Evolutionary conservation across 2,113 vertebrate species (phyloP), one percentile per base, ranked within the genome.

Genomic region (Xyliphius kryptos): DNA sequence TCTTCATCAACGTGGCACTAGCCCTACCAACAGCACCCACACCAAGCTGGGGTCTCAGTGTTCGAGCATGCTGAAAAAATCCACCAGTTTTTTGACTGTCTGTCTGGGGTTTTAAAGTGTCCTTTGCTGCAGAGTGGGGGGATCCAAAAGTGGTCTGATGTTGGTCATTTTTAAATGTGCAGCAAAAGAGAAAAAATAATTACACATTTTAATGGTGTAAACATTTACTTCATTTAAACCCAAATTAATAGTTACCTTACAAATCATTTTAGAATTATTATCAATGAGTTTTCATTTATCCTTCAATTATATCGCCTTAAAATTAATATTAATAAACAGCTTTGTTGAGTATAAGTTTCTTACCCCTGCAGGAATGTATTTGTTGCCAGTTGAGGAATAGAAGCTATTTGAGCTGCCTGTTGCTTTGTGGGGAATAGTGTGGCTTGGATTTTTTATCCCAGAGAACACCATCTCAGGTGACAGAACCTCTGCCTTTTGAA

Each of bases 1-100:
- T 91, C 75, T 92, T 97, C 44, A 85, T 74, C 4, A 84, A 76
- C 6, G 70, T 58, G 14, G 57, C 63, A 2, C 89, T 82, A 1
- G 92, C 70, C 61, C 92, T 89, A 71, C 88, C 90, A 76, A 96
- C 89, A 0, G 94, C 96, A 0, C 95, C 95, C 62, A 98, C 73
- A 15, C 95, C 95, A 51, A 97, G 32, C 79, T 92, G 91, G 22
- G 91, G 91, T 69, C 93, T 94, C 15, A 97, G 83, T 40, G 92
- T 91, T 87, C 95, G 86, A 76, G 91, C 82, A 1, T 91, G 87
- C 3, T 89, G 88, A 69, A 92, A 87, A 72, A 95, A 88, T 63
- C 83, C 89, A 81, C n/a, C 68, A 73, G 12, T 75, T 73, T 70
- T 77, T 56, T 82, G 83, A 62, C 67, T 36, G 2, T 62, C 64